These are phyloP conservation scores for Leucosticte australis DNA, from an alignment of 2,113 vertebrate species.

Conservation along the genomic window DNA sequence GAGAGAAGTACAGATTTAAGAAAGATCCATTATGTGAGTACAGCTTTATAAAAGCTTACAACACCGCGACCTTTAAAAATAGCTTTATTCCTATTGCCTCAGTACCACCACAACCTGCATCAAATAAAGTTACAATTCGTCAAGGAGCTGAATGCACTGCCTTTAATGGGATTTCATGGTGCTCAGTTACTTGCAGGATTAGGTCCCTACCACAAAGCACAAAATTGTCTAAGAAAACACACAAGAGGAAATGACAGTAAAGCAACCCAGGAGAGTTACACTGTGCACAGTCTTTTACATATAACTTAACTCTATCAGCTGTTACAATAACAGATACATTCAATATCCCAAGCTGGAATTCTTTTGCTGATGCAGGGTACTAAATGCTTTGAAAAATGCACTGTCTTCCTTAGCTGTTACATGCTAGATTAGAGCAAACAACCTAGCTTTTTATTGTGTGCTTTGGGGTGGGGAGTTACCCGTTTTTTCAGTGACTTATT, in stretches of 20 bases:
- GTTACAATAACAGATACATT: background rate
- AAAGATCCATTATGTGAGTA: conserved; percentile 17
- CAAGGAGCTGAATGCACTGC: background rate
- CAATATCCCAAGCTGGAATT: background rate
- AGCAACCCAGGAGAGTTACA: background rate
- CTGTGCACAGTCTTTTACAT: background rate
- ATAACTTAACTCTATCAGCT: background rate
- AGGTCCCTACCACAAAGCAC: background rate
- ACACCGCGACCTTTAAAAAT: background rate
- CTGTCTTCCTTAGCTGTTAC: background rate
- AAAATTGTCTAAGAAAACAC: background rate
- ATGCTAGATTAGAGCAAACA: background rate
- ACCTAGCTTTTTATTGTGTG: background rate
- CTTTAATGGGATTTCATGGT: conserved; percentile 45
- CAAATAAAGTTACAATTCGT: background rate
- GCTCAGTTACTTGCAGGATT: conserved; percentile 25
- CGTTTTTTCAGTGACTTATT: background rate
- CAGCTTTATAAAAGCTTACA: conserved; percentile 31
- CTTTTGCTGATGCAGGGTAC: background rate
- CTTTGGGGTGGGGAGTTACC: background rate
- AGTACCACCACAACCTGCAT: conserved; percentile 31
- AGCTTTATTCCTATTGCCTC: conserved; percentile 21
- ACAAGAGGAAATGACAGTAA: background rate
- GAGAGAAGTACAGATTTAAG: conserved; percentile 29
- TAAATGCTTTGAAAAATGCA: background rate